Base-by-base conservation (phyloP, 37 sponge, comb jelly and placozoan genomes). In the Chondrilla cf. caribensis region DNA sequence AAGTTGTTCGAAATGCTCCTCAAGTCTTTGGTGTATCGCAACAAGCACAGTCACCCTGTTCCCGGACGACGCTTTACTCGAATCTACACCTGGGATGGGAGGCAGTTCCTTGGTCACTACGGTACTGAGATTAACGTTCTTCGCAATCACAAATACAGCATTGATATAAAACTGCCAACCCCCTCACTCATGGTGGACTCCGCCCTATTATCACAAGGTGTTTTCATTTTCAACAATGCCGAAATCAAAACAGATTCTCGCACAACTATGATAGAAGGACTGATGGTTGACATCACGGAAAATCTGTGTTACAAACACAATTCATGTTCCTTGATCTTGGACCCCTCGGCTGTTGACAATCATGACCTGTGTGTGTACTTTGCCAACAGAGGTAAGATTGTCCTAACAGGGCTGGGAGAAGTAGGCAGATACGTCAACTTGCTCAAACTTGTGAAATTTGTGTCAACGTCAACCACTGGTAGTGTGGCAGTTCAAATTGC, bases 1-100 rank as follows among this genome's bases (percentile, higher is more conserved):
- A 32, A 54, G 15, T 32, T 36, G 38, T 39, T 89, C 28, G 77
- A 82, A 78, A 26, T 78, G 19, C n/a, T 89, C 3, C 58, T 89
- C 2, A 76, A 58, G 38, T 21, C 76, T 59, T 54, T 85, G 15
- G 79, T 66, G 19, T 89, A 89, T 57, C 57, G 68, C 42, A 89
- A 89, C 60, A 29, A 33, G 18, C 82, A 82, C 35, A 82, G 82
- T 4, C 85, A 89, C 44, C 86, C 86, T n/a, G n/a, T 68, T 8
- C 78, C 82, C 78, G 90, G 90, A 33, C 54, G 43, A 18, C 51
- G 90, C 11, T 73, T n/a, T 7, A n/a, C 36, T 5, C 19, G 76
- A 6, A 73, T 73, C 44, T 73, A 73, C 24, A 21, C 43, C 40
- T 73, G 76, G 76, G 76, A 73, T 38, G 76, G 76, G 24, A 19